Evolutionary conservation across 37 sponge, comb jelly and placozoan species (phyloP), one percentile per base, ranked within the genome.

Genomic region (Beroe ovata): DNA sequence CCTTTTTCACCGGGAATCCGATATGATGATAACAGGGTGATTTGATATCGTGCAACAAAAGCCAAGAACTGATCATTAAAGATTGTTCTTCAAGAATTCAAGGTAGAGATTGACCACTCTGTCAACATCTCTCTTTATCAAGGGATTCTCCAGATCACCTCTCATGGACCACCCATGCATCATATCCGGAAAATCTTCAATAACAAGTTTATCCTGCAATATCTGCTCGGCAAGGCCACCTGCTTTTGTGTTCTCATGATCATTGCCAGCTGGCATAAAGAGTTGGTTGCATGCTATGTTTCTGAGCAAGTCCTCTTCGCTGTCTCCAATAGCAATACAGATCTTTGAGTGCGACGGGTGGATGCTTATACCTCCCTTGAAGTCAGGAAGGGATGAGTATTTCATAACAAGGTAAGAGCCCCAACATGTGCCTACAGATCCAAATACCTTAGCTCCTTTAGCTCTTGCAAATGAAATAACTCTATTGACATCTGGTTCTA

Each of bases 141-240:
- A 23, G 29, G 84, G 54, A 6, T 42, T 29, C 4, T 25, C 32
- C 1, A 77, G 22, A 20, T 77, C 84, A 41, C 39, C 42, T 25
- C 84, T 39, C 26, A 23, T 77, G 4, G 58, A 20, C 84, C 84
- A 77, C 0, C 84, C 84, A 77, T 77, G 84, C 8, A 77, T 36
- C 84, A 77, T 77, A 19, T 77, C 84, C 1, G 84, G 84, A 77
- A 77, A 77, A 20, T 42, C 84, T 23, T 77, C 84, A 42, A 77
- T 77, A 0, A 25, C 20, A 1, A 77, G 58, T 11, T 42, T 77
- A 40, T 42, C 58, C 21, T 35, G 25, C 8, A 77, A 23, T 41
- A 77, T 35, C 25, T 77, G 25, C 0, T 77, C 84, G 4, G 28
- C 84, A 39, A 77, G 84, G 1, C 84, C 84, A 20, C 84, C 84